These are phyloP conservation scores for Denticeps clupeoides DNA, from an alignment of 2,797 vertebrate species.

Conservation along the genomic window DNA sequence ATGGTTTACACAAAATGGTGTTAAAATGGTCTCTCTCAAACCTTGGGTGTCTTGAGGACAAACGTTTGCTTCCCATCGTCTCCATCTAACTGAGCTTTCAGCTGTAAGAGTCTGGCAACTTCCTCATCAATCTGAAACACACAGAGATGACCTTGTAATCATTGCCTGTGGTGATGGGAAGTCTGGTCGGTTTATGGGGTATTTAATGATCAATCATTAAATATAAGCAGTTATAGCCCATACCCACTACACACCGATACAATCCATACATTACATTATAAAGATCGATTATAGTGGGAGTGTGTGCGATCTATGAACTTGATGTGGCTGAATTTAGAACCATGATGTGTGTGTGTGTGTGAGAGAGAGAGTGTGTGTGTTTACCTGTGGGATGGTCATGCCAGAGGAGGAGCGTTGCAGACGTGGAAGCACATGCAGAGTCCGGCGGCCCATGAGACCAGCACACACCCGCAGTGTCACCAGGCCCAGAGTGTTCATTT, in stretches of 20 bases:
- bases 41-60: conserved; percentile 95
- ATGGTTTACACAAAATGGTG: too few species aligned
- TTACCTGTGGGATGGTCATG: conserved; percentile 57
- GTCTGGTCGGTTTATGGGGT: too few species aligned
- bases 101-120: conserved; percentile 74
- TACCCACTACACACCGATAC: too few species aligned
- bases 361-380: not conserved
- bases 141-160: not conserved
- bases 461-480: conserved; percentile 34
- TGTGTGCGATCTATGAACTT: too few species aligned
- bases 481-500: conserved; percentile 41
- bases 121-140: conserved; percentile 77
- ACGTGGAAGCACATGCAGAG: conserved; percentile 20
- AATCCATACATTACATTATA: too few species aligned
- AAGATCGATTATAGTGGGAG: too few species aligned
- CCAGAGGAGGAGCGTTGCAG: conserved; percentile 34
- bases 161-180: not conserved
- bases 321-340: not conserved
- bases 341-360: not conserved
- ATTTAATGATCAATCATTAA: too few species aligned
- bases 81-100: conserved; percentile 75
- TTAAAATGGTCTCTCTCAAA: conserved; percentile 32
- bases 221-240: too few species aligned
- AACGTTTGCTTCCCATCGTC: conserved; percentile 86
- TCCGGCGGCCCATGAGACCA: conserved; percentile 32